phyloP scores from a whole-genome alignment of 2,888 invertebrate genomes.

The Phortica okadai region DNA sequence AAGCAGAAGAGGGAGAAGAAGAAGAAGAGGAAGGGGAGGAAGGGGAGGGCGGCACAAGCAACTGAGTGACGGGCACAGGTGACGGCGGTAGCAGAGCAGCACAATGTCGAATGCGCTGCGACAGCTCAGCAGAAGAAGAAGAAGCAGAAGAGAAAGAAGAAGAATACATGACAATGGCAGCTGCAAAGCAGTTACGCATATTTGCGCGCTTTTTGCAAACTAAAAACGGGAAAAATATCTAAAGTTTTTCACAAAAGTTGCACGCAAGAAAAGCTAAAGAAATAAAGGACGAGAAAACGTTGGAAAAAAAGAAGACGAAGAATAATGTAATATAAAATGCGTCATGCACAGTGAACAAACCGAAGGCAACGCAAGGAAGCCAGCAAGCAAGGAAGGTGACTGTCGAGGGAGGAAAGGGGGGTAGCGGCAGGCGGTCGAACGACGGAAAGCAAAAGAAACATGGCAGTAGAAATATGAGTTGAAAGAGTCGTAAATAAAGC shows the following conservation, averaged over 20 bases:
- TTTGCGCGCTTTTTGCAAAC: constrained; percentile 13
- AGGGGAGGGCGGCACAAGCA: constrained; percentile 14
- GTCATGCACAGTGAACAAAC: constrained; percentile 47
- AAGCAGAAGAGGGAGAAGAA: constrained; percentile 32
- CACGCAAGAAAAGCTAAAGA: not conserved
- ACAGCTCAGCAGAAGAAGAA: not conserved
- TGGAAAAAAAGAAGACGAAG: constrained; percentile 14
- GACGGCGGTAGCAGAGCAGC: not conserved
- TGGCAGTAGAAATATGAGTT: constrained; percentile 38
- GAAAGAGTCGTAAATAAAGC: constrained; percentile 34
- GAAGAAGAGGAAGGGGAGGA: not conserved
- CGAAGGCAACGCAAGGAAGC: constrained; percentile 16
- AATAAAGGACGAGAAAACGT: not conserved
- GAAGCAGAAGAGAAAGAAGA: not conserved
- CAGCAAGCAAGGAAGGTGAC: not conserved
- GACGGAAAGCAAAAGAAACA: constrained; percentile 15
- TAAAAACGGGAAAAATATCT: constrained; percentile 27
- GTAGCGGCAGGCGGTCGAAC: not conserved
- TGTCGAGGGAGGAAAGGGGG: not conserved
- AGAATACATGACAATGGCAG: constrained; percentile 29
- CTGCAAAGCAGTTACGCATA: constrained; percentile 29
- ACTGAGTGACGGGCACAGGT: not conserved
- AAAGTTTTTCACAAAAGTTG: constrained; percentile 12
- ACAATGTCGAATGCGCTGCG: not conserved
- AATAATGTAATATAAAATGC: constrained; percentile 50